Base-by-base conservation (phyloP, 2,113 vertebrate genomes). In the Ammodytes marinus region DNA sequence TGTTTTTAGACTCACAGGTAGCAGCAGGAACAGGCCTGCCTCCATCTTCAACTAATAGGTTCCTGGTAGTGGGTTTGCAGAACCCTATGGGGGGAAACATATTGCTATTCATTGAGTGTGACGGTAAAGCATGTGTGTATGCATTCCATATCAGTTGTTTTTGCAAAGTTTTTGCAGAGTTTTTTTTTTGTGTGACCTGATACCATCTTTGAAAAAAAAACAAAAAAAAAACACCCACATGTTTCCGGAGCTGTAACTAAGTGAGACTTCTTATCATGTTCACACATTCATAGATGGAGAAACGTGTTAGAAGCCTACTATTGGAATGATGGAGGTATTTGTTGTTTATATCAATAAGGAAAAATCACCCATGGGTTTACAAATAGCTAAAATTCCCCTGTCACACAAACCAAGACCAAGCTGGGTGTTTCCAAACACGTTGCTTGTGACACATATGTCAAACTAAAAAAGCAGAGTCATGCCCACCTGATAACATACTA, bases 301-400 rank as follows among this genome's bases (percentile, higher is more conserved):
- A 55, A 27, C 6, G 0, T 68, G 45, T 79, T 27, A 69, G 49
- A 65, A 35, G 0, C n/a, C 5, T 45, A 45, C 49, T 69, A 47
- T 10, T 70, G 63, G 83, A 86, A 82, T 77, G 50, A 74, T 27
- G 0, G 4, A 35, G 4, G 5, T 45, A 4, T 66, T 73, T 71
- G 9, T 74, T 50, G 2, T 40, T 49, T 79, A 35, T 15, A 37
- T 15, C 35, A 80, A 71, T 1, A 35, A 57, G 12, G 14, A 79
- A 58, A 85, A 87, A 80, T 1, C 53, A 82, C 69, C 63, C 63
- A 17, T 27, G 15, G 57, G 17, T 80, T 81, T 4, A 71, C 8
- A 73, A 76, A 69, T 42, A 85, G 17, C n/a, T 46, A 59, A 64
- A 89, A 80, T 86, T 86, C 78, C 92, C 88, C 85, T 55, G 8